These are phyloP conservation scores for Sebastes dallii DNA, from an alignment of 2,797 vertebrate species.

Conservation along the genomic window DNA sequence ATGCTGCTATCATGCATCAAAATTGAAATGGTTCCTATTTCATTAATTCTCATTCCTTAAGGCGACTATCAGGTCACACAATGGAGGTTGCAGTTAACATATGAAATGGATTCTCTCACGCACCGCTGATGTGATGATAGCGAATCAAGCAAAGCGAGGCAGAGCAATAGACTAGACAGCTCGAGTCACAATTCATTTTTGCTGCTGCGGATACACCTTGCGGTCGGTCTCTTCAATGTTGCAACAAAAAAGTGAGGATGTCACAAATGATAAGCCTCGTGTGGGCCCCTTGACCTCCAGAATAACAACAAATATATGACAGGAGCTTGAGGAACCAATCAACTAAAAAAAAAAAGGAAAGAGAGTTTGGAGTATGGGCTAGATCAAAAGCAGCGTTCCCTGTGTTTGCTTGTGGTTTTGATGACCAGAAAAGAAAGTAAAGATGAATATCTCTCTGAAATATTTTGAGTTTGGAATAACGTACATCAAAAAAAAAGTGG, in stretches of 20 bases:
- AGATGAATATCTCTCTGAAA: not conserved
- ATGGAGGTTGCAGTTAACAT: constrained; percentile 40
- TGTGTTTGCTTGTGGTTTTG: not conserved
- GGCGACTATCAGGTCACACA: constrained; percentile 44
- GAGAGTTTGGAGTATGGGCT: not conserved
- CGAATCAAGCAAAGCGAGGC: constrained; percentile 51
- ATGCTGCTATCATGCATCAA: constrained; percentile 3
- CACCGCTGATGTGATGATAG: constrained; percentile 54
- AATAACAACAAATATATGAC: constrained; percentile 21
- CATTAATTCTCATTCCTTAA: constrained; percentile 32
- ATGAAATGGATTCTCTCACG: constrained; percentile 54
- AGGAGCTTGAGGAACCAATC: constrained; percentile 20
- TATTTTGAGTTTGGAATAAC: not conserved
- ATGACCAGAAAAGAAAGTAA: not conserved
- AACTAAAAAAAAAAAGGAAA: not conserved
- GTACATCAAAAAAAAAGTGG: not conserved
- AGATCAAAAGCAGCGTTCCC: not conserved
- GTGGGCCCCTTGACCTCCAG: constrained; percentile 28
- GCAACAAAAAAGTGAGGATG: constrained; percentile 43
- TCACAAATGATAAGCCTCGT: constrained; percentile 49
- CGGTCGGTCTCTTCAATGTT: constrained; percentile 39
- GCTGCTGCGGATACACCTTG: constrained; percentile 27
- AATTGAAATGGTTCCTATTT: constrained; percentile 26
- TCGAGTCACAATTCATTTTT: constrained; percentile 63
- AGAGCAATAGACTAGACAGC: constrained; percentile 54